A percentile compares a stretch with the other conserved stretches of the same genome.
Conservation (phyloP, 2,113 vertebrate species). For the Entomyzon cyanotis region DNA sequence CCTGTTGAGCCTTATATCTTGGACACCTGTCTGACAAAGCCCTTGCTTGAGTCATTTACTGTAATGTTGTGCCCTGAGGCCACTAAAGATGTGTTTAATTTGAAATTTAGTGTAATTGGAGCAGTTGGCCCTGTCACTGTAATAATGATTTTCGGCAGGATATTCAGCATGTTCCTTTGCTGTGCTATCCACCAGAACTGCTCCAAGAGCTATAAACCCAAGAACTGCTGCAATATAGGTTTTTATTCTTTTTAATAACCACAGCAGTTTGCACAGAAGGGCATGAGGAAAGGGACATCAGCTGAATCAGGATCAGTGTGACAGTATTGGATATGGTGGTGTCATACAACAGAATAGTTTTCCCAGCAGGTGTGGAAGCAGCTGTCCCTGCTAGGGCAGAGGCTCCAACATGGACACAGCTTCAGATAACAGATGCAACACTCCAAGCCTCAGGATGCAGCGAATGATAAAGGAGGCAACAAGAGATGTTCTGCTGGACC, state of each 20-base stretch:
- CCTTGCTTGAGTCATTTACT: neutral
- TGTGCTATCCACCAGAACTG: constrained; percentile 83
- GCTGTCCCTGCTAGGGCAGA: neutral
- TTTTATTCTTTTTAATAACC: neutral
- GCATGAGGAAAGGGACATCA: neutral
- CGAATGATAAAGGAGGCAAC: neutral
- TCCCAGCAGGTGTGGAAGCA: neutral
- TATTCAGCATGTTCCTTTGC: constrained; percentile 85
- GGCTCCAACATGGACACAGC: neutral
- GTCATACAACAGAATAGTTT: neutral
- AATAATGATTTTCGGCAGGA: constrained; percentile 85
- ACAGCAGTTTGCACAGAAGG: neutral
- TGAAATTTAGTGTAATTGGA: constrained; percentile 82
- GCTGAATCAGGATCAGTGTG: neutral
- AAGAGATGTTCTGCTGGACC: neutral
- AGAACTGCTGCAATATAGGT: neutral
- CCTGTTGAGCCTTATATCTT: neutral
- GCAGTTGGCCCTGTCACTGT: constrained; percentile 79
- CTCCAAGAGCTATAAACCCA: constrained; percentile 54
- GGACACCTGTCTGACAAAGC: neutral
- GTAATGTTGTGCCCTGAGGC: constrained; percentile 70
- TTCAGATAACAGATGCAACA: neutral
- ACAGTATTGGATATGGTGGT: neutral
- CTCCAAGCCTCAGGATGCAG: neutral
- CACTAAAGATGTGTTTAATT: constrained; percentile 81